These are phyloP conservation scores for Strigamia maritima DNA, from an alignment of 2,888 invertebrate genomes.

Conservation along the genomic window DNA sequence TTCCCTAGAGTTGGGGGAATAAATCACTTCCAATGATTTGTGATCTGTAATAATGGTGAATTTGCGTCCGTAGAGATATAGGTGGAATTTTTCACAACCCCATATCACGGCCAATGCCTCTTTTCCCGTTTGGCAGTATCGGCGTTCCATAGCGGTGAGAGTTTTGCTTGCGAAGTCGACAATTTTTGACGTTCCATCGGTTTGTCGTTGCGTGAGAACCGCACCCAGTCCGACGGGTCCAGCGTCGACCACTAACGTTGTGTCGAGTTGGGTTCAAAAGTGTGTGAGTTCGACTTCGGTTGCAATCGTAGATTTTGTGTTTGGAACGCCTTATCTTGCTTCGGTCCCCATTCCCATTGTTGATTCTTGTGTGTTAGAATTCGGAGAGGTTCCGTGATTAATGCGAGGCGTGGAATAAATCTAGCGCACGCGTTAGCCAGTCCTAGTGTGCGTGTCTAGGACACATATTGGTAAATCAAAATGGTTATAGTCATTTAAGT, in stretches of 20 bases:
- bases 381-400: no score
- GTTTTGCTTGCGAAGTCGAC: background rate
- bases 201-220: background rate
- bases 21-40: background rate
- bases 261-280: background rate
- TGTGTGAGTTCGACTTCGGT: background rate
- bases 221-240: background rate
- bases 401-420: no score
- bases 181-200: background rate
- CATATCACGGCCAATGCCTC: background rate
- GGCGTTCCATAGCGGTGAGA: background rate
- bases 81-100: background rate
- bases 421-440: no score
- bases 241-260: background rate
- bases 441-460: no score
- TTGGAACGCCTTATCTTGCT: no score
- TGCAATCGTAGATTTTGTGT: background rate
- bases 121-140: background rate
- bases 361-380: no score
- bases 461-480: no score
- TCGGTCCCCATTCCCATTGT: no score
- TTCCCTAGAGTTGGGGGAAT: background rate
- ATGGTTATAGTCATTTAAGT: no score
- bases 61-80: background rate
- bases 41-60: background rate